These are phyloP conservation scores for Catharus minimus DNA, from an alignment of 2,113 vertebrate species.

Conservation along the genomic window DNA sequence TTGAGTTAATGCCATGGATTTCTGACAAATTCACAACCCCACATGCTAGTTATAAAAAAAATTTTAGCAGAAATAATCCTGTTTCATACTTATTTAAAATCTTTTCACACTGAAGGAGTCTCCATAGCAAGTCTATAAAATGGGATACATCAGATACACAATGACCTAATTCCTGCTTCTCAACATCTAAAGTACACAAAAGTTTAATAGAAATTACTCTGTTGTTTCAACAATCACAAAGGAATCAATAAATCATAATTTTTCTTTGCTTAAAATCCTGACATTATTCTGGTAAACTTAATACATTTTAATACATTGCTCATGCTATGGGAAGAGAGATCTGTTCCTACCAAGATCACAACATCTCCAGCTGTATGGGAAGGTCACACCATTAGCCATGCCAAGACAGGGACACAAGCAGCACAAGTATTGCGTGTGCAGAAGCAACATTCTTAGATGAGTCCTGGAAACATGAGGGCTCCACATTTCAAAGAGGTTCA, in stretches of 20 bases:
- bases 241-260: background rate
- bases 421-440: background rate
- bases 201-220: background rate
- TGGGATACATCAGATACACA: background rate
- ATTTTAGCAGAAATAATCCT: background rate
- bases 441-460: background rate
- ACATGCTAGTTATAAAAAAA: background rate
- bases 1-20: background rate
- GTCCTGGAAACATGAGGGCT: background rate
- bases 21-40: background rate
- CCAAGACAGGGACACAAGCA: background rate
- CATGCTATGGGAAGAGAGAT: background rate
- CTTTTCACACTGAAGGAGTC: background rate
- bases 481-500: rapidly evolving
- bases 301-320: background rate
- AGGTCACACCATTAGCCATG: background rate
- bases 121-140: background rate
- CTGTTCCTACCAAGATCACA: background rate
- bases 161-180: background rate
- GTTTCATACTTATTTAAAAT: background rate
- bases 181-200: background rate
- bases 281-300: background rate
- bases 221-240: background rate
- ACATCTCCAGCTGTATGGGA: background rate
- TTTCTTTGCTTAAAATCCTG: background rate